Conservation (phyloP, 2,888 invertebrate species). For the Tortricodes alternella region DNA sequence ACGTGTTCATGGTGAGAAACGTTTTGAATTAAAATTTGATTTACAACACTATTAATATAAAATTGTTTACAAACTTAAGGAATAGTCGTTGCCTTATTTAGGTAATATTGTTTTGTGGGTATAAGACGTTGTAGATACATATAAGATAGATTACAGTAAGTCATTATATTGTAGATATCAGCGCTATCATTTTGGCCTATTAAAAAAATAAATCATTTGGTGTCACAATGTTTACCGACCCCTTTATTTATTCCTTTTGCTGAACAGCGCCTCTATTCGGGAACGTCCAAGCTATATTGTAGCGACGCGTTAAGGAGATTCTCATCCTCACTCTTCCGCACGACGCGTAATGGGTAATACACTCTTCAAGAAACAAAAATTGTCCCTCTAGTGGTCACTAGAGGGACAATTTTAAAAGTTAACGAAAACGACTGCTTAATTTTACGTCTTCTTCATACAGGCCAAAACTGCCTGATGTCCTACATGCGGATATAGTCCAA, state of each 20-base stretch:
- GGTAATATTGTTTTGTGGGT: conserved; percentile 81
- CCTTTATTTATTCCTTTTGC: conserved; percentile 29
- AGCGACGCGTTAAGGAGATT: too few species aligned
- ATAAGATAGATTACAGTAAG: conserved; percentile 73
- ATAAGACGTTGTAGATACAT: conserved; percentile 78
- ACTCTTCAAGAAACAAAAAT: too few species aligned
- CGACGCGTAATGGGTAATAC: too few species aligned
- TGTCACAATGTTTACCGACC: conserved; percentile 62
- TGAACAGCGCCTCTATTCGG: too few species aligned
- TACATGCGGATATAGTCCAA: too few species aligned
- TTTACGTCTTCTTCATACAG: too few species aligned
- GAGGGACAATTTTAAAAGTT: too few species aligned
- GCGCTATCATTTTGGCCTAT: conserved; percentile 81
- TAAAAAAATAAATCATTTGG: conserved; percentile 81
- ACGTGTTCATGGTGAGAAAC: conserved; percentile 63
- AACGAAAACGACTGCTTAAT: too few species aligned
- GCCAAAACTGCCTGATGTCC: too few species aligned
- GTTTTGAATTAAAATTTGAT: conserved; percentile 49
- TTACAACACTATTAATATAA: conserved; percentile 51
- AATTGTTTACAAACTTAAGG: conserved; percentile 71
- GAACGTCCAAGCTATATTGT: too few species aligned
- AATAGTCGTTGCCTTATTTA: conserved; percentile 83
- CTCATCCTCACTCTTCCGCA: too few species aligned
- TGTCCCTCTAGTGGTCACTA: too few species aligned
- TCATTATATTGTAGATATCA: conserved; percentile 80